A percentile compares a stretch with the other conserved stretches of the same genome.
phyloP scores from a whole-genome alignment of 2,888 invertebrate genomes.

The Hypolimnas misippus region DNA sequence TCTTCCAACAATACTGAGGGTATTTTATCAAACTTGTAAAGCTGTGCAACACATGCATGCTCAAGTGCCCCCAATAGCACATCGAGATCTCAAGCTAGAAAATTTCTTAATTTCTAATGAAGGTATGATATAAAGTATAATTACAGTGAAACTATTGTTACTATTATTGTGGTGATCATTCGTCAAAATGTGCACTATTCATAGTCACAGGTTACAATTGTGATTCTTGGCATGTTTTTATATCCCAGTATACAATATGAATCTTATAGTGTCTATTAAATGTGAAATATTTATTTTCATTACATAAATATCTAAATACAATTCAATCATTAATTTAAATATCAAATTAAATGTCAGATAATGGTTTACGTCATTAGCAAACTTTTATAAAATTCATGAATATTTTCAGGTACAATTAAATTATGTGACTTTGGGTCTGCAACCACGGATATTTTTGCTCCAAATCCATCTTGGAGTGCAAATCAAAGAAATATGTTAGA shows the following conservation, averaged over 20 bases:
- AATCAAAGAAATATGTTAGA: conserved; percentile 95
- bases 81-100: conserved; percentile 98
- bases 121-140: conserved; percentile 76
- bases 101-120: conserved; percentile 95
- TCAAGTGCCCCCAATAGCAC: conserved; percentile 95
- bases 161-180: too few species aligned
- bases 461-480: conserved; percentile 96
- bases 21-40: conserved; percentile 95
- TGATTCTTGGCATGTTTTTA: too few species aligned
- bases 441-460: conserved; percentile 91
- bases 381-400: too few species aligned
- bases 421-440: conserved; percentile 99
- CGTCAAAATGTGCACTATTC: too few species aligned
- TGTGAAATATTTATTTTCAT: too few species aligned
- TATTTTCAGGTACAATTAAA: conserved; percentile 86
- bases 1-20: conserved; percentile 88
- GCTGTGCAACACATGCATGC: conserved; percentile 97
- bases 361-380: too few species aligned
- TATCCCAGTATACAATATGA: too few species aligned
- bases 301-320: too few species aligned
- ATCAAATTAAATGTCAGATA: too few species aligned
- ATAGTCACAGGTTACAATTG: too few species aligned
- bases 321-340: too few species aligned
- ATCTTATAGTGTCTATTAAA: too few species aligned
- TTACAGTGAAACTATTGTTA: not conserved